Evolutionary conservation across 2,797 vertebrate species (phyloP).

Genomic region (Caiman crocodilus): DNA sequence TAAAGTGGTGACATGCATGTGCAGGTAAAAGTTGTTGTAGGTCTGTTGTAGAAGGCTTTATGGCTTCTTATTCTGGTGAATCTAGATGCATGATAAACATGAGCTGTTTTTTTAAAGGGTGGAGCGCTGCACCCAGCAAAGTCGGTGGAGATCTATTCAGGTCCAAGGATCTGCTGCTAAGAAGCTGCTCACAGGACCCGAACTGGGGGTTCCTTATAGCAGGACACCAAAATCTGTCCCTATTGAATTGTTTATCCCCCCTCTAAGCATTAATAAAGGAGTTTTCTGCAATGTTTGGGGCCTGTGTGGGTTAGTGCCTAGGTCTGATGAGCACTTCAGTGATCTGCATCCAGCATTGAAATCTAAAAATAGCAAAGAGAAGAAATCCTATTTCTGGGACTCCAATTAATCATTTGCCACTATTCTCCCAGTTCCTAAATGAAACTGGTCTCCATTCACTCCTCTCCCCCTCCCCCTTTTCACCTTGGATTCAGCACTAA

Average conservation of each 20-base stretch:
- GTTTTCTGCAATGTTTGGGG: not conserved
- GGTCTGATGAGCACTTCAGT: not conserved
- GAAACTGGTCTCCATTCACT: not conserved
- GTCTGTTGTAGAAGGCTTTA: not conserved
- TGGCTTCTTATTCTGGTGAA: not conserved
- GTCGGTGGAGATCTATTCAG: not conserved
- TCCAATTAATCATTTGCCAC: conserved; percentile 39
- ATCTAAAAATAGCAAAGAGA: not conserved
- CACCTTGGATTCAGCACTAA: conserved; percentile 57
- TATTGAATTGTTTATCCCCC: not conserved
- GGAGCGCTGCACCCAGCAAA: not conserved
- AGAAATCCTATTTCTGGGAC: conserved; percentile 17
- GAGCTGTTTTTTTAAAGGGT: not conserved
- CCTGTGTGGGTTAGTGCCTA: not conserved
- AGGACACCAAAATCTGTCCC: not conserved
- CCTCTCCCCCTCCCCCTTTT: conserved; percentile 44
- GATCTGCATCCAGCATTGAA: not conserved
- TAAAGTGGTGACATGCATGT: not conserved
- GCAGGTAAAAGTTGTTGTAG: not conserved
- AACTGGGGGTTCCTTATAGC: not conserved
- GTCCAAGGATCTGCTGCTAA: not conserved
- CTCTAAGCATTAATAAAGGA: not conserved
- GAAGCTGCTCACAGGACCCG: not conserved
- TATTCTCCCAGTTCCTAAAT: conserved; percentile 18
- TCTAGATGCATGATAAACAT: not conserved